A percentile compares a stretch with the other conserved stretches of the same genome.
These are phyloP conservation scores for Ctenopoma multispine DNA, from an alignment of 2,797 vertebrate genomes.

Conservation along the genomic window DNA sequence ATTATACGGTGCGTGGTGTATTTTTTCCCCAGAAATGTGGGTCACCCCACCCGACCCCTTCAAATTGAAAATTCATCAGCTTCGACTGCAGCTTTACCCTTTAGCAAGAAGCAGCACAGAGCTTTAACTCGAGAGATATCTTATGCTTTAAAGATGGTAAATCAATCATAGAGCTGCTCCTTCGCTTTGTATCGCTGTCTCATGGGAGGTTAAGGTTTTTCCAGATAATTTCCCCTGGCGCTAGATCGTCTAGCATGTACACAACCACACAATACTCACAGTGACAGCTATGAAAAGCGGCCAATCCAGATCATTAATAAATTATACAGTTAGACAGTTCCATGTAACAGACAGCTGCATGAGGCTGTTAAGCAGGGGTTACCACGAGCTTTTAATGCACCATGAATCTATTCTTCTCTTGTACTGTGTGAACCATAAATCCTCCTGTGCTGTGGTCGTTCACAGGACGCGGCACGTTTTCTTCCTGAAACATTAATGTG, in stretches of 20 bases:
- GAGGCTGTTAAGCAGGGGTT: conserved; percentile 3
- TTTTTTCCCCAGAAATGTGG: conserved; percentile 39
- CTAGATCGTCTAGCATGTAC: neutral
- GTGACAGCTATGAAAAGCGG: conserved; percentile 11
- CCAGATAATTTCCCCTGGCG: conserved; percentile 31
- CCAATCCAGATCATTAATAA: conserved; percentile 44
- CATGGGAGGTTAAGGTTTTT: conserved; percentile 24
- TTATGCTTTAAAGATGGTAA: conserved; percentile 17
- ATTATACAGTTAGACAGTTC: conserved; percentile 13
- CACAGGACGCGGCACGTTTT: conserved; percentile 38
- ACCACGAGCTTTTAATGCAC: neutral
- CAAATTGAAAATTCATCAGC: conserved; percentile 26
- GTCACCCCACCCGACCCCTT: conserved; percentile 21
- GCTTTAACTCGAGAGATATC: conserved; percentile 12
- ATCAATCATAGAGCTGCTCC: conserved; percentile 27
- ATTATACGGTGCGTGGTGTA: neutral
- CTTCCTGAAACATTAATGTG: conserved; percentile 69
- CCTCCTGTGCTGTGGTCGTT: neutral
- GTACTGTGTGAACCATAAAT: conserved; percentile 11
- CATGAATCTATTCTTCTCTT: neutral
- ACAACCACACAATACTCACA: conserved; percentile 7
- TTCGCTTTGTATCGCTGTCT: conserved; percentile 45
- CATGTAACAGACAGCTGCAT: conserved; percentile 24
- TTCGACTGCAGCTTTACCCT: conserved; percentile 19
- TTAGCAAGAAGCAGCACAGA: conserved; percentile 17